Evolutionary conservation across 2,113 vertebrate species (phyloP).

Genomic region (Prionailurus viverrinus): DNA sequence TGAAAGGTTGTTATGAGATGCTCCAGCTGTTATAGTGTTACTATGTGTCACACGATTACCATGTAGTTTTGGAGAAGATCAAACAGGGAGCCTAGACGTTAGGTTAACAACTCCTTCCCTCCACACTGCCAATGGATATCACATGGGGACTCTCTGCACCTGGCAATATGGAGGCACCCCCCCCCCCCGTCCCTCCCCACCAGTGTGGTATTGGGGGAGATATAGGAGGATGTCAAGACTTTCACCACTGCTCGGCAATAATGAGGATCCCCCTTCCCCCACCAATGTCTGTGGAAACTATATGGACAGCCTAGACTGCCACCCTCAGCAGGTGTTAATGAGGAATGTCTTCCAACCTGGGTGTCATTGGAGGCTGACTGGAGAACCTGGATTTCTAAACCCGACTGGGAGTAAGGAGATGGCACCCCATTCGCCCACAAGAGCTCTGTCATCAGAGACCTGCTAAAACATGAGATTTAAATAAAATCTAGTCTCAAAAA

Average conservation of each 20-base stretch:
- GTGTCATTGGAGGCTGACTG: background rate
- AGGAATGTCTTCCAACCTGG: background rate
- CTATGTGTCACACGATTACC: background rate
- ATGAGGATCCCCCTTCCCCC: background rate
- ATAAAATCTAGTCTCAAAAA: background rate
- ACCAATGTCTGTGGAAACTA: background rate
- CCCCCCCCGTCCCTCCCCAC: background rate
- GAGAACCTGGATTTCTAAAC: background rate
- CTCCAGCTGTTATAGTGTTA: background rate
- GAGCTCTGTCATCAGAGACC: background rate
- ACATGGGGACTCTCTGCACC: background rate
- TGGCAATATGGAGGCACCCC: background rate
- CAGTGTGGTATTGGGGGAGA: background rate
- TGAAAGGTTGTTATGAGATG: background rate
- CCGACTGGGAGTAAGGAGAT: background rate
- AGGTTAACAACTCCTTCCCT: background rate
- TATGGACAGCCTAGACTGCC: background rate
- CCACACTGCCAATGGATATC: background rate
- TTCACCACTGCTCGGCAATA: background rate
- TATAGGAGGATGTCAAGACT: background rate
- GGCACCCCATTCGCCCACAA: background rate
- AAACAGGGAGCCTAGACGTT: background rate
- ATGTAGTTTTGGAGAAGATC: background rate
- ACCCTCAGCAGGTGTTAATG: background rate
- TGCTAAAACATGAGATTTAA: background rate